A percentile compares a stretch with the other conserved stretches of the same genome.
Evolutionary conservation across 2,888 invertebrate species (phyloP).

Genomic region (Blastobasis lacticolella): DNA sequence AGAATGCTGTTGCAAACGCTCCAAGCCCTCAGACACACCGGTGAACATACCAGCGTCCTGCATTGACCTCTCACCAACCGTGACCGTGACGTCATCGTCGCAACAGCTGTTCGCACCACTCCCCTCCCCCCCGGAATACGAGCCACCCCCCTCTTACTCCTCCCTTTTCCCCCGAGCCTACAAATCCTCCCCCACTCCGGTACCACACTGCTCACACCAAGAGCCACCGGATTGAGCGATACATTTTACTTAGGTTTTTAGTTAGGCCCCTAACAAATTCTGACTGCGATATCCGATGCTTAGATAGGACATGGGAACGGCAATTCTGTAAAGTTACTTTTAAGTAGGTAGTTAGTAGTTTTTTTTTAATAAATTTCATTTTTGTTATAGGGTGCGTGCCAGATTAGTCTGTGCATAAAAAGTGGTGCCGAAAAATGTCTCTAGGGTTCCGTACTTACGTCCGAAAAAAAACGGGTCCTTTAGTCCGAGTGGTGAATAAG

Average conservation of each 20-base stretch:
- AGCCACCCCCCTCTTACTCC: conserved; percentile 78
- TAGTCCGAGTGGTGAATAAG: no score
- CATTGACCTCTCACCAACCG: conserved; percentile 61
- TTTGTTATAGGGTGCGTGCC: no score
- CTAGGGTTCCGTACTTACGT: no score
- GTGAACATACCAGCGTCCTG: conserved; percentile 63
- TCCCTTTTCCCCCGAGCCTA: conserved; percentile 76
- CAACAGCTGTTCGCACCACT: conserved; percentile 52
- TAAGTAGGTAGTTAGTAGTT: no score
- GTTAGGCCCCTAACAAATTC: conserved; percentile 28
- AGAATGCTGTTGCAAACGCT: conserved; percentile 69
- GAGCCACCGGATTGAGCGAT: conserved; percentile 52
- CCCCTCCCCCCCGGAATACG: conserved; percentile 76
- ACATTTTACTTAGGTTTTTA: conserved; percentile 18
- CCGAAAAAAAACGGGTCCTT: no score
- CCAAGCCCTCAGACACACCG: conserved; percentile 63
- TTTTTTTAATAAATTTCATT: no score
- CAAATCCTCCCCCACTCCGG: conserved; percentile 59
- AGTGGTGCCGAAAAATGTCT: no score
- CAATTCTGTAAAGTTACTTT: no score
- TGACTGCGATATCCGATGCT: conserved; percentile 2
- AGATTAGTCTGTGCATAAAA: no score
- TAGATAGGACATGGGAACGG: not conserved
- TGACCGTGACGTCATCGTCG: conserved; percentile 52
- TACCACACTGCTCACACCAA: conserved; percentile 65